Base-by-base conservation (phyloP, 2,797 vertebrate species). In the Smutsia gigantea region DNA sequence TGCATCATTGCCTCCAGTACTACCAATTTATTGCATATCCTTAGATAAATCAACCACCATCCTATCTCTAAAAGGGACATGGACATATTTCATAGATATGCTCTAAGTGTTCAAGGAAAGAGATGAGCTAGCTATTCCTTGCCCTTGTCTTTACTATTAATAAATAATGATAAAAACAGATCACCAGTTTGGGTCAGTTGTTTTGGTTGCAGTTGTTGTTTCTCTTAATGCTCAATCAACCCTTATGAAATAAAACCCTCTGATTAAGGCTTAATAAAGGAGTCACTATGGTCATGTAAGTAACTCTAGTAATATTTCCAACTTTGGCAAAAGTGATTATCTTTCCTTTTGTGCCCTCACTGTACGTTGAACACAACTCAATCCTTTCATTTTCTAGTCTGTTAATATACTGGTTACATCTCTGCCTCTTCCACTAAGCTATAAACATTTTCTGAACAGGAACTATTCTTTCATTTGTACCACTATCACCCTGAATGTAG, bases 21-120 rank as follows among this genome's bases (percentile, higher is more conserved):
- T 84, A 31, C 53, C 1, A 25, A 39, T 59, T 95, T 83, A 75
- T 63, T 81, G 5, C 23, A 81, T 74, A 94, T 75, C 85, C 37
- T 93, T 95, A 90, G 66, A 75, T 85, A 93, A 93, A 37, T 97
- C 37, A 89, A 81, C 42, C 46, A 51, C 87, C 61, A 27, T 81
- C 42, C 82, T 92, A 84, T 74, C 29, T 94, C 18, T 69, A 90
- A 92, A 87, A 91, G 4, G 53, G 17, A 71, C 85, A 64, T 75
- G 18, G 57, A 11, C n/a, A 2, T 64, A 55, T 93, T 57, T 77
- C 61, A 92, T 2, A 90, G 96, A 90, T 64, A 82, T 69, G 7
- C 79, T 92, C 53, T 87, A 90, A 87, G 90, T 74, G 31, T 71
- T 93, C 51, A 93, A 69, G 34, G 39, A 81, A 88, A 83, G 31